A percentile compares a stretch with the other conserved stretches of the same genome.
Evolutionary conservation across 2,888 invertebrate genomes (phyloP).

Genomic region (Meloe dianella): DNA sequence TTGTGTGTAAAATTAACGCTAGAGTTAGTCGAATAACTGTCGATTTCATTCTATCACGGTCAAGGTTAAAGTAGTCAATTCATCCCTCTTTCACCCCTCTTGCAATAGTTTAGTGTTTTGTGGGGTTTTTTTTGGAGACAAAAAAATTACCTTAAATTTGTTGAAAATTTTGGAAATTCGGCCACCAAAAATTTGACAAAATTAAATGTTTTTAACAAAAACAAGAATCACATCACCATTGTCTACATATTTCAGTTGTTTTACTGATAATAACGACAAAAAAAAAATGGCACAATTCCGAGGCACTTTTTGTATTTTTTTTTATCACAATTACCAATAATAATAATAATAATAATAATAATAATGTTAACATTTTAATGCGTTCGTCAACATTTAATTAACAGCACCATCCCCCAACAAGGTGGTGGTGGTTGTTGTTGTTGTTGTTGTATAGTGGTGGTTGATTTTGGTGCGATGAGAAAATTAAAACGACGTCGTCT

Average conservation of each 20-base stretch:
- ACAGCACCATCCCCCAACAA: background rate
- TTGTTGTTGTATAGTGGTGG: no score
- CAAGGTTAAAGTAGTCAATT: background rate
- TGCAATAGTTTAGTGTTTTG: no score
- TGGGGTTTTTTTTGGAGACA: no score
- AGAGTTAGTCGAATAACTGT: background rate
- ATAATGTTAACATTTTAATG: background rate
- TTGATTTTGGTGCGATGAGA: background rate
- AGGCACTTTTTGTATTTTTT: background rate
- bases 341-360: background rate
- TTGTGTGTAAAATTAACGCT: background rate
- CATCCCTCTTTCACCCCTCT: background rate
- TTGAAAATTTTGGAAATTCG: background rate
- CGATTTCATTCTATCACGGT: constrained; percentile 3
- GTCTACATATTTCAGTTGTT: background rate
- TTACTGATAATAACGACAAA: background rate
- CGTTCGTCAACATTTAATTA: background rate
- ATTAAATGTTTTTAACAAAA: background rate
- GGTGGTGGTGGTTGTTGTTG: background rate
- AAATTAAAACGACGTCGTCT: background rate
- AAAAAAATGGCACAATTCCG: background rate
- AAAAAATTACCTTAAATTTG: background rate
- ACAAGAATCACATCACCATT: background rate
- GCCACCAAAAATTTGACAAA: background rate
- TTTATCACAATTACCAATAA: background rate